Conservation (phyloP, 2,113 vertebrate species). For the Limnothrissa miodon region DNA sequence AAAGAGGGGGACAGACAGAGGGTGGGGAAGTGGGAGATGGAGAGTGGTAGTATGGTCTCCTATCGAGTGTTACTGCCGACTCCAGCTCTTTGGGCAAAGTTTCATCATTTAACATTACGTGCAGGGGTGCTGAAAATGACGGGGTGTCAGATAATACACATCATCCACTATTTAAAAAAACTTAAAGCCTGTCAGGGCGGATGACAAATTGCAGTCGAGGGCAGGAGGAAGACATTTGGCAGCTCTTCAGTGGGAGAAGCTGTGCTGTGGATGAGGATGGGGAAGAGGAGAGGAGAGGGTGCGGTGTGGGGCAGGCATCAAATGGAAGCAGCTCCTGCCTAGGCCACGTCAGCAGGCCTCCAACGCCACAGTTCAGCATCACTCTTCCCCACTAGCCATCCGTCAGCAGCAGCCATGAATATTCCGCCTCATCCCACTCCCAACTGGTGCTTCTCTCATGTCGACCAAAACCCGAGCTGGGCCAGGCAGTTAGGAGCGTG, state of each 20-base stretch:
- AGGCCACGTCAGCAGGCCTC: slow-evolving; percentile 42
- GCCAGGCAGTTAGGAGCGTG: background rate
- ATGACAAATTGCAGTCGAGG: slow-evolving; percentile 53
- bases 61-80: slow-evolving; percentile 18
- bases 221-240: slow-evolving; percentile 34
- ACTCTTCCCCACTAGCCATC: slow-evolving; percentile 32
- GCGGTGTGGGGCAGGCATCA: background rate
- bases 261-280: slow-evolving; percentile 28
- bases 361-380: slow-evolving; percentile 37
- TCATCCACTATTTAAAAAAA: slow-evolving; percentile 33
- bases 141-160: slow-evolving; percentile 40
- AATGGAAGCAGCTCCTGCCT: slow-evolving; percentile 22
- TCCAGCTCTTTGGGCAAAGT: slow-evolving; percentile 37
- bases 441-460: slow-evolving; percentile 29
- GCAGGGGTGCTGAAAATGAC: slow-evolving; percentile 32
- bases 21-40: background rate
- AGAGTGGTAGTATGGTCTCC: background rate
- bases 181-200: slow-evolving; percentile 39
- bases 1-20: background rate
- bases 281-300: background rate
- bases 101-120: slow-evolving; percentile 38
- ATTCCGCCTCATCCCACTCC: slow-evolving; percentile 19
- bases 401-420: slow-evolving; percentile 39
- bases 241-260: slow-evolving; percentile 25
- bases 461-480: background rate